Evolutionary conservation across 2,113 vertebrate genomes (phyloP), one percentile per base, ranked within the genome.

Genomic region (Chauna torquata): DNA sequence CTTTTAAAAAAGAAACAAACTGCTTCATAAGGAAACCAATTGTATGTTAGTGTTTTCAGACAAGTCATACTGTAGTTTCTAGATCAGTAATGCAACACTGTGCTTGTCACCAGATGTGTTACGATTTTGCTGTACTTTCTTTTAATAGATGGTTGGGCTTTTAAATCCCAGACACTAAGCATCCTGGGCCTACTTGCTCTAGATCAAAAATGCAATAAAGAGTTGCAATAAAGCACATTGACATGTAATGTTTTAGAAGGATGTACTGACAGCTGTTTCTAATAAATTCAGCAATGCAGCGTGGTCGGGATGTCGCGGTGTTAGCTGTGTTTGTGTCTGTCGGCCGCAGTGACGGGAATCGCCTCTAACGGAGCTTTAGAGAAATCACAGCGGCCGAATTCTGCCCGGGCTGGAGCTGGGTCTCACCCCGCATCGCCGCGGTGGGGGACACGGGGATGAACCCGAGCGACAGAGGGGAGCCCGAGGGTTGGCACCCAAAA

Each of bases 51-150:
- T 98, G 97, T 97, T 97, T 93, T 97, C 94, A 75, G 94, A 96
- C 97, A 90, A 97, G 97, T 98, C 98, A 98, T 98, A 94, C 95
- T 97, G 98, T 98, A 98, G 98, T 97, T 98, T 93, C 98, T 98
- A 98, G 98, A 96, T 98, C 96, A 97, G 94, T 98, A 98, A 97
- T 98, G 95, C 98, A 97, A 98, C 97, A 97, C 98, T 98, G 98
- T 98, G 97, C 96, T 97, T 97, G 98, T 98, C 98, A 98, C 98
- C 97, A 85, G 92, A 94, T 97, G 96, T 98, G 97, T 98, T 98
- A 96, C 95, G 74, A 97, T 94, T 95, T 98, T 98, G 97, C 98
- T 98, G 98, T 98, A 98, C 96, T 97, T 97, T 98, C 97, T 96
- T 98, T 96, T 97, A 97, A 92, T 95, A 94, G 95, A 97, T 97